A percentile compares a stretch with the other conserved stretches of the same genome.
Evolutionary conservation across 2,113 vertebrate genomes (phyloP).

Genomic region (Psephotus haematonotus): DNA sequence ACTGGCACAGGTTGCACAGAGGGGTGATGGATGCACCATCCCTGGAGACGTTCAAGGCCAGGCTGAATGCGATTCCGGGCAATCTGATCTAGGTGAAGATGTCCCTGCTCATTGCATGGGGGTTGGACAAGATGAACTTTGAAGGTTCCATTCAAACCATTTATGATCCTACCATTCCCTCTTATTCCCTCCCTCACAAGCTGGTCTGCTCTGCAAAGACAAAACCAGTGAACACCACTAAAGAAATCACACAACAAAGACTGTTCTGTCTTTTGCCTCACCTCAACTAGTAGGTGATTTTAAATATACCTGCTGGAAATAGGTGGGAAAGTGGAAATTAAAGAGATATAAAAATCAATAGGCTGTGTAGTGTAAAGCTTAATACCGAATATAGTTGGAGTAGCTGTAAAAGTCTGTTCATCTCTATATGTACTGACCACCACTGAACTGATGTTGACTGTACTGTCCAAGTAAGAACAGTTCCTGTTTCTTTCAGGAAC

Average conservation of each 20-base stretch:
- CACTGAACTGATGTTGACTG: neutral
- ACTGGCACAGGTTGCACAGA: neutral
- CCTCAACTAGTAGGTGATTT: neutral
- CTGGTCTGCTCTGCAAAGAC: neutral
- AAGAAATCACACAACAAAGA: neutral
- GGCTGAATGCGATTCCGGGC: neutral
- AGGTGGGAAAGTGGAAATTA: neutral
- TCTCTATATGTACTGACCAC: neutral
- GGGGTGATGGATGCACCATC: neutral
- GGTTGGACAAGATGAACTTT: neutral
- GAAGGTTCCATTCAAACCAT: neutral
- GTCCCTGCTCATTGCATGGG: neutral
- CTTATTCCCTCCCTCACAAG: neutral
- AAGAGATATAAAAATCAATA: neutral
- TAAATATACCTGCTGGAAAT: neutral
- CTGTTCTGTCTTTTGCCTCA: neutral
- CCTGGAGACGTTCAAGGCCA: neutral
- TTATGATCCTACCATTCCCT: neutral
- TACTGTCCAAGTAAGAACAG: neutral
- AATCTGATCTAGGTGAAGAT: neutral
- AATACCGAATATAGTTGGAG: neutral
- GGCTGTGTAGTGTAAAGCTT: neutral
- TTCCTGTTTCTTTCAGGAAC: neutral
- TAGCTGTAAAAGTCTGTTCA: neutral
- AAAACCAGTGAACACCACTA: rapidly evolving